phyloP scores from a whole-genome alignment of 2,888 invertebrate species.

The Luffia ferchaultella region DNA sequence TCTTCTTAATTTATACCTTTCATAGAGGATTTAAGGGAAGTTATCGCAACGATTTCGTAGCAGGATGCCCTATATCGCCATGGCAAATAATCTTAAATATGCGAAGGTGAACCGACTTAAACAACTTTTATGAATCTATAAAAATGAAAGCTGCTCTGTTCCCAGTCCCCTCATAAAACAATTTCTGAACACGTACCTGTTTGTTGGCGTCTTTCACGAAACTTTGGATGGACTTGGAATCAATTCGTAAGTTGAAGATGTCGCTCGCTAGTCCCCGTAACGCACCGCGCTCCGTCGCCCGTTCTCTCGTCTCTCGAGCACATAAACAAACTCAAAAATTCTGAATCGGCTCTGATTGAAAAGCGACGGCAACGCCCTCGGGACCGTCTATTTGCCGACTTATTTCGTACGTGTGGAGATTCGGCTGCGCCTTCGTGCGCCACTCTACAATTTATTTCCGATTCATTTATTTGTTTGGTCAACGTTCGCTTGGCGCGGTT shows the following conservation, averaged over 20 bases:
- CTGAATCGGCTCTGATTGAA: constrained; percentile 62
- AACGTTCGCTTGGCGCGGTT: neutral
- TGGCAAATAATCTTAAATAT: no score
- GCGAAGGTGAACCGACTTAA: no score
- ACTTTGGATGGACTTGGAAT: neutral
- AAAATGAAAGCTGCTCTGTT: neutral
- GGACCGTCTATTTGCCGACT: constrained; percentile 59
- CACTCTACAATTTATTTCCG: constrained; percentile 55
- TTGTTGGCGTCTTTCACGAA: neutral
- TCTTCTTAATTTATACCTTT: no score
- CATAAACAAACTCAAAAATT: constrained; percentile 59
- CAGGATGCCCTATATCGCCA: no score
- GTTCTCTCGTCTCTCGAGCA: neutral
- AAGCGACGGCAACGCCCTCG: constrained; percentile 52
- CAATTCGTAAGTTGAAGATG: neutral
- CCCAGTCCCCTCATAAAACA: neutral
- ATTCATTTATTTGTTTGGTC: constrained; percentile 54
- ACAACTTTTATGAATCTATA: no score
- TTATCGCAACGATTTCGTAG: no score
- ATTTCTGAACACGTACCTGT: neutral
- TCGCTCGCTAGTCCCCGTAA: neutral
- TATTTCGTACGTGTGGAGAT: constrained; percentile 30
- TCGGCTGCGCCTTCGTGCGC: constrained; percentile 30
- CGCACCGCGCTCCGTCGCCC: neutral
- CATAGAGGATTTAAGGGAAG: no score